Base-by-base conservation (phyloP, 2,113 vertebrate genomes). In the Petrocephalus microphthalmus region DNA sequence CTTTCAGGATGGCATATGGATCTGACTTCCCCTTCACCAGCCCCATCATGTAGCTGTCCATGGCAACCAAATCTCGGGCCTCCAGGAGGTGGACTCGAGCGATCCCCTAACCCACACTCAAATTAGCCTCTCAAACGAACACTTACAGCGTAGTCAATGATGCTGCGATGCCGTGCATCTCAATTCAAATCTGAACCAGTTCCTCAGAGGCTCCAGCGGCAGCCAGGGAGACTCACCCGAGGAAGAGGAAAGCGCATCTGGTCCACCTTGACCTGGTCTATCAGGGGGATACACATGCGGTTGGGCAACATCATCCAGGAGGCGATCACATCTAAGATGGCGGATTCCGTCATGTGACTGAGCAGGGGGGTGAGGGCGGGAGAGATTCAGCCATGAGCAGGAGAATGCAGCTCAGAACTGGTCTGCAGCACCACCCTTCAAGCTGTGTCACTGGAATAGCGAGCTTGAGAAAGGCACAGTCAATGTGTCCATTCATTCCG, bases 11-110 rank as follows among this genome's bases (percentile, higher is more conserved):
- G 29, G 95, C 95, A 0, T 99, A 99, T 0, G 98, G 98, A 90
- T 99, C 98, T 1, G 98, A 99, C 91, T 98, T 99, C 37, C 98
- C 97, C 88, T 96, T 95, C 45, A 98, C 95, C 2, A 97, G 92
- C 22, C 98, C 98, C 93, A 94, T 87, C 93, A 99, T 96, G 90
- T 96, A 97, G 13, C 92, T 96, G 90, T 99, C 98, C 89, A 96
- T 99, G 29, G 97, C 95, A 60, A 97, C 92, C 88, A 99, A 95
- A 88, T 97, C 94, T 90, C 94, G 94, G 2, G 97, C 98, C 91
- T 97, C 97, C 89, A 97, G 37, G 67, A 99, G 88, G 91, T 97
- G 93, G 85, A 99, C 96, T 90, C 97, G 95, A 91, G 98, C 94
- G 71, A 99, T 97, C 2, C 98, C 98, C 98, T 99, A 91, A 90